Conservation (phyloP, 2,113 vertebrate genomes). For the Bufo gargarizans region DNA sequence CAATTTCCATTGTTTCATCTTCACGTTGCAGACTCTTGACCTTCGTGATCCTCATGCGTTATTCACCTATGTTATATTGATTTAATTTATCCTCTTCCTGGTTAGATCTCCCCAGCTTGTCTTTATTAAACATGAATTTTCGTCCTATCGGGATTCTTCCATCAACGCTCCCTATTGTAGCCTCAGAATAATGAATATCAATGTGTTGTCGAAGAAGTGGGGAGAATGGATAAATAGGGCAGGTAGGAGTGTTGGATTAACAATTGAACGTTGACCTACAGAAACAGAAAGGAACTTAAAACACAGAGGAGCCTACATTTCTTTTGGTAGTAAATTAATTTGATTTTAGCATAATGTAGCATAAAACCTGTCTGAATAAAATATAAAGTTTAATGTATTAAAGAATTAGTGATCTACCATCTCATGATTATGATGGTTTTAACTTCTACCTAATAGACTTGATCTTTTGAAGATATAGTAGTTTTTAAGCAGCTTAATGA, state of each 20-base stretch:
- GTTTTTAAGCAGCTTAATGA: too few relatives aligned
- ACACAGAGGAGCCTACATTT: too few relatives aligned
- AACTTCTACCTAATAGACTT: too few relatives aligned
- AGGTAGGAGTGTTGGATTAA: background rate
- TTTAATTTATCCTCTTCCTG: slow-evolving; percentile 47
- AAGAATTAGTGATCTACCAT: too few relatives aligned
- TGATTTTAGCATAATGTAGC: background rate
- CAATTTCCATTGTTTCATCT: slow-evolving; percentile 43
- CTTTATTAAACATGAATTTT: slow-evolving; percentile 48
- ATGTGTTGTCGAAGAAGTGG: slow-evolving; percentile 5
- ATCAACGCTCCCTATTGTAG: slow-evolving; percentile 21
- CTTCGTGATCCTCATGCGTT: slow-evolving; percentile 34
- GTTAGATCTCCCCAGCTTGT: slow-evolving; percentile 34
- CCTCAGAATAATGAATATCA: slow-evolving; percentile 48
- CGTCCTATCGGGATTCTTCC: slow-evolving; percentile 23
- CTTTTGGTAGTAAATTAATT: background rate
- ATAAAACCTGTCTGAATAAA: too few relatives aligned
- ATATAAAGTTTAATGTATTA: too few relatives aligned
- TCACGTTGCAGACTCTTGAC: slow-evolving; percentile 25
- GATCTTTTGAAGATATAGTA: too few relatives aligned
- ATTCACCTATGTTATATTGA: slow-evolving; percentile 47
- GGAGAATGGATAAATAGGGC: slow-evolving; percentile 20
- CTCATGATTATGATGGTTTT: too few relatives aligned
- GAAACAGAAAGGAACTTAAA: too few relatives aligned
- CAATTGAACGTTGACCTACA: background rate